Conservation (phyloP, 2,113 vertebrate species). For the Casuarius casuarius region DNA sequence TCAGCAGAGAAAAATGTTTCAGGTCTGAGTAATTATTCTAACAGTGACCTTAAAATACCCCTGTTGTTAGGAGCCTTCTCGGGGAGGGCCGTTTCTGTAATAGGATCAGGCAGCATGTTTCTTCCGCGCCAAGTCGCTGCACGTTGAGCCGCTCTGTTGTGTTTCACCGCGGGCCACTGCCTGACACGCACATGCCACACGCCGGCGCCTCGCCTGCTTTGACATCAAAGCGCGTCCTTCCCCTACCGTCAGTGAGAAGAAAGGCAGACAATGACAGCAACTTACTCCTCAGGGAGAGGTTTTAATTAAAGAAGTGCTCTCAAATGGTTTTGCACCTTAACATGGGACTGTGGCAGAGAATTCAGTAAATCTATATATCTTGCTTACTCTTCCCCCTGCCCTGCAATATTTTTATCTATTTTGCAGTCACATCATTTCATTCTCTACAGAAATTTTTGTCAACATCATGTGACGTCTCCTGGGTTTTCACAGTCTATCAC, state of each 20-base stretch:
- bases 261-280: neutral
- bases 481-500: conserved; percentile 25
- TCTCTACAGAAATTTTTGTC: neutral
- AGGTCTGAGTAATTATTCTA: conserved; percentile 21
- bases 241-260: neutral
- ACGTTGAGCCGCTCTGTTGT: conserved; percentile 57
- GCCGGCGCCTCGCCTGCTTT: conserved; percentile 4
- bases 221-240: conserved; percentile 41
- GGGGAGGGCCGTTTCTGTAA: conserved; percentile 27
- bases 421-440: conserved; percentile 1
- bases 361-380: conserved; percentile 34
- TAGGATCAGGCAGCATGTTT: conserved; percentile 50
- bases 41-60: conserved; percentile 46
- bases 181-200: conserved; percentile 47
- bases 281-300: neutral
- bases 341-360: neutral
- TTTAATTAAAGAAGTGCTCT: conserved; percentile 42
- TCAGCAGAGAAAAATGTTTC: conserved; percentile 13
- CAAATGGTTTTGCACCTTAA: neutral
- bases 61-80: conserved; percentile 13
- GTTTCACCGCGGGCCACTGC: conserved; percentile 36
- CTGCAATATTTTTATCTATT: neutral
- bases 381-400: neutral
- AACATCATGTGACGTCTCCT: neutral
- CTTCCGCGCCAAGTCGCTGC: conserved; percentile 53